Evolutionary conservation across 2,888 invertebrate genomes (phyloP).

Genomic region (Copidosoma aretas): DNA sequence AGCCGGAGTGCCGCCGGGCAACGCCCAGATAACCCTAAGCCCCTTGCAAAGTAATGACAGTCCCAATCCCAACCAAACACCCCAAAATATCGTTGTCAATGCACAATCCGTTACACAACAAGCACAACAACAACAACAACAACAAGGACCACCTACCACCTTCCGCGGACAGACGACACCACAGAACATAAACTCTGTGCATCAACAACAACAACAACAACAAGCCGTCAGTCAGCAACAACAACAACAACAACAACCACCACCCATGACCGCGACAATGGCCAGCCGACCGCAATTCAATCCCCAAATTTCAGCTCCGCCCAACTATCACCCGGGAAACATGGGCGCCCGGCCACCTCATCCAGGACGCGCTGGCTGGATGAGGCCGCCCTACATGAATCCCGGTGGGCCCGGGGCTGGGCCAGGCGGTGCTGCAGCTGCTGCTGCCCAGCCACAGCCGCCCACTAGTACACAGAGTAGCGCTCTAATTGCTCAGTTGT

Average conservation of each 20-base stretch:
- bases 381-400: slow-evolving; percentile 55
- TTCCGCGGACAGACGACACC: slow-evolving; percentile 58
- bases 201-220: slow-evolving; percentile 59
- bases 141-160: slow-evolving; percentile 52
- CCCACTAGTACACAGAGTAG: slow-evolving; percentile 61
- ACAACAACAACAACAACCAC: slow-evolving; percentile 55
- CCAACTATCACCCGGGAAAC: slow-evolving; percentile 63
- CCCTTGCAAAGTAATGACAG: slow-evolving; percentile 67
- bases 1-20: slow-evolving; percentile 63
- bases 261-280: slow-evolving; percentile 52
- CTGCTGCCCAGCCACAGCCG: slow-evolving; percentile 19
- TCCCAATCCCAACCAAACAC: slow-evolving; percentile 63
- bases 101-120: slow-evolving; percentile 53
- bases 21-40: slow-evolving; percentile 64
- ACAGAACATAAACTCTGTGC: slow-evolving; percentile 53
- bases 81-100: slow-evolving; percentile 51
- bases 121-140: slow-evolving; percentile 48
- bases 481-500: slow-evolving; percentile 68
- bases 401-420: slow-evolving; percentile 48
- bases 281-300: slow-evolving; percentile 57
- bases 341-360: slow-evolving; percentile 51
- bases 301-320: slow-evolving; percentile 62
- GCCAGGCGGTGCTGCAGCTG: slow-evolving; percentile 11
- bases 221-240: slow-evolving; percentile 54
- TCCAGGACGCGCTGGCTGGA: slow-evolving; percentile 51